phyloP scores from a whole-genome alignment of 2,888 invertebrate species.

The Perithous albicinctus region DNA sequence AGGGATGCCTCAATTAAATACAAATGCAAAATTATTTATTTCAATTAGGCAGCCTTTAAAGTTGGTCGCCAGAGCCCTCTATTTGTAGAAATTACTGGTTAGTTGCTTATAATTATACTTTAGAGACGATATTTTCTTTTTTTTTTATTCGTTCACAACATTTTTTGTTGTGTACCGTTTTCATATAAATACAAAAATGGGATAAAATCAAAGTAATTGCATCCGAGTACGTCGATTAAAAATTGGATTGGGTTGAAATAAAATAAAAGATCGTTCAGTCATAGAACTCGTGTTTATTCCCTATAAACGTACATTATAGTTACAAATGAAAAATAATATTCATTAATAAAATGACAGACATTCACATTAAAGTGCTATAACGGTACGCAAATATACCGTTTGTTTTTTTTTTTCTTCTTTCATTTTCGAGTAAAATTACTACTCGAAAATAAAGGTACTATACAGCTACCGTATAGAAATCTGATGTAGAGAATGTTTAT shows the following conservation, averaged over 20 bases:
- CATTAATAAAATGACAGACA: conserved; percentile 28
- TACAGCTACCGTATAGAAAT: neutral
- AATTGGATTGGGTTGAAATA: neutral
- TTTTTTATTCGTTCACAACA: no score
- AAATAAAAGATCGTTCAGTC: neutral
- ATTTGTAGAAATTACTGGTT: no score
- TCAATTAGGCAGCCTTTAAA: no score
- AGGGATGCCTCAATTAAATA: no score
- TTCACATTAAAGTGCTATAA: conserved; percentile 19
- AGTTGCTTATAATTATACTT: no score
- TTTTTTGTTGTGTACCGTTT: no score
- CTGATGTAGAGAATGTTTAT: conserved; percentile 18
- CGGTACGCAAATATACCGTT: neutral
- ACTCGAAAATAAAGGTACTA: conserved; percentile 7
- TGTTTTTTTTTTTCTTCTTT: no score
- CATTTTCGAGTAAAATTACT: conserved; percentile 22
- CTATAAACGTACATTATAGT: conserved; percentile 47
- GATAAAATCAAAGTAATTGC: neutral
- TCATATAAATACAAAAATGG: no score
- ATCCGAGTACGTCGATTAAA: no score
- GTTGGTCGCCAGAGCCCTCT: no score
- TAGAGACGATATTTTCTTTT: no score
- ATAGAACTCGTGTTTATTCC: conserved; percentile 45
- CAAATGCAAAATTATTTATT: no score
- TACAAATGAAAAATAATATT: conserved; percentile 37